Percentiles rank a stretch among this genome's conserved stretches.
These are phyloP conservation scores for Pseudomyrmex cubaensis DNA, from an alignment of 1,140 invertebrate genomes.

Conservation along the genomic window DNA sequence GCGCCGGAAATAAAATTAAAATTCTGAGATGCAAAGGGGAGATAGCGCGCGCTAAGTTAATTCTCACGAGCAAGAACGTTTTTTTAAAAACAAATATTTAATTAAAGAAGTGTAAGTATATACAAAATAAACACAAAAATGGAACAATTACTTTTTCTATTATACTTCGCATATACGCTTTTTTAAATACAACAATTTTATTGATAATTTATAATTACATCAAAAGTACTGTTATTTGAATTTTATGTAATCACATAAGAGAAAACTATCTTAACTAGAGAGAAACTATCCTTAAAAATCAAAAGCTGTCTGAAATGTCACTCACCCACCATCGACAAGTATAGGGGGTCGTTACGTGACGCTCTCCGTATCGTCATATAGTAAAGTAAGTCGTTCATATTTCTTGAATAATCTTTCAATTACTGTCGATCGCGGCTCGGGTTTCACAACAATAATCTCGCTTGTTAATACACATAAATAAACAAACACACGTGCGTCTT, in stretches of 20 bases:
- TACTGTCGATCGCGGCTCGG: neutral
- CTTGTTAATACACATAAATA: neutral
- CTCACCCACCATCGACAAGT: neutral
- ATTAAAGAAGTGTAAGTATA: no score
- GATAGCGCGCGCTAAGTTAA: neutral
- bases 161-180: no score
- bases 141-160: no score
- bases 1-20: constrained; percentile 9
- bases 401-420: neutral
- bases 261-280: no score
- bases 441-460: neutral
- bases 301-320: neutral
- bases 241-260: no score
- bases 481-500: neutral
- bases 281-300: neutral
- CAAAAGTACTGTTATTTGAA: no score
- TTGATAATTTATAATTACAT: neutral
- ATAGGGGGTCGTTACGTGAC: neutral
- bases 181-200: neutral
- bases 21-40: neutral
- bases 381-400: neutral
- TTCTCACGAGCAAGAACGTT: no score
- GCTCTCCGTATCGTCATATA: neutral
- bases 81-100: no score
- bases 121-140: no score